Conservation (phyloP, 2,113 vertebrate species). For the Aphyosemion australe region DNA sequence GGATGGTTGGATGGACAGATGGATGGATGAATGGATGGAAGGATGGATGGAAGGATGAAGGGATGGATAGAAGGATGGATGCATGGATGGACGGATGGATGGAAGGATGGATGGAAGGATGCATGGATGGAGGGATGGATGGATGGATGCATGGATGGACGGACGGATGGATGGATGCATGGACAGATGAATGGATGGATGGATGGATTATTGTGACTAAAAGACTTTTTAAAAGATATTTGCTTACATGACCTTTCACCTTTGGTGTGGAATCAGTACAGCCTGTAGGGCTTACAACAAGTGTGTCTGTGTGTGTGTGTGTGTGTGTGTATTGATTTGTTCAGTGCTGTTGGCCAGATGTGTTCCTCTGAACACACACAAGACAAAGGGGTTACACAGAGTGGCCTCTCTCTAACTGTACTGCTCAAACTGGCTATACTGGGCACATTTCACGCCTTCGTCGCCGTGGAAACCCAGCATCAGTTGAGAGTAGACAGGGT, state of each 20-base stretch:
- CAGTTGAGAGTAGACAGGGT: constrained; percentile 48
- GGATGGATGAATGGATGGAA: neutral
- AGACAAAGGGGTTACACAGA: constrained; percentile 60
- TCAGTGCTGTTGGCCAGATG: constrained; percentile 31
- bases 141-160: too few relatives aligned
- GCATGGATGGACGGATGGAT: neutral
- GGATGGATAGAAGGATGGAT: neutral
- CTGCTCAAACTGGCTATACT: constrained; percentile 35
- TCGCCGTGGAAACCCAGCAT: constrained; percentile 71
- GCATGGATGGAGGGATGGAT: too few relatives aligned
- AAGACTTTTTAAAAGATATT: too few relatives aligned
- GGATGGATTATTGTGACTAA: neutral
- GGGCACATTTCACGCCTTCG: constrained; percentile 48
- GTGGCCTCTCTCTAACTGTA: constrained; percentile 38
- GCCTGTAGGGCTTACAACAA: neutral
- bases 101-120: too few relatives aligned
- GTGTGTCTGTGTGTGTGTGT: constrained; percentile 38
- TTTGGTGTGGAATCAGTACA: neutral
- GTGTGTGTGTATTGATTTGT: constrained; percentile 55
- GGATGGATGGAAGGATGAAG: neutral
- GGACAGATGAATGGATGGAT: too few relatives aligned
- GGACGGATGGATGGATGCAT: too few relatives aligned
- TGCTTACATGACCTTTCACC: neutral
- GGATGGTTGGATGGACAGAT: too few relatives aligned
- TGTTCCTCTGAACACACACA: constrained; percentile 22